phyloP scores from a whole-genome alignment of 2,113 vertebrate species.

The Lepus europaeus region DNA sequence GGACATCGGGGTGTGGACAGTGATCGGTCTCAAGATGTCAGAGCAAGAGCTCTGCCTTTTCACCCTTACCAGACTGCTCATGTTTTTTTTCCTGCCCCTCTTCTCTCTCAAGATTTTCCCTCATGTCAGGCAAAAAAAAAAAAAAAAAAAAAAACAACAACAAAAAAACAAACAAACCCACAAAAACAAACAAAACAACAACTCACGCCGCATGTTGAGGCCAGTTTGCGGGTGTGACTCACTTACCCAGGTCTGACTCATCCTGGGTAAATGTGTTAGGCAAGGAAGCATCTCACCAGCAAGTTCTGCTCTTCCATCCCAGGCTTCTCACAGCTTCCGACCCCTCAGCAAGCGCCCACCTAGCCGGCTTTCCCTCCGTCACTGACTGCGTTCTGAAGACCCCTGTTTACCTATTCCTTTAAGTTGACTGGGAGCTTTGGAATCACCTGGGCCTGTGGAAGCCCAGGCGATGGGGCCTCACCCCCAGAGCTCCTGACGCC shows the following conservation, averaged over 20 bases:
- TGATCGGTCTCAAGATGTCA: too few species aligned
- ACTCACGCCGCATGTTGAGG: neutral
- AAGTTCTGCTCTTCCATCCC: neutral
- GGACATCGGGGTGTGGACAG: too few species aligned
- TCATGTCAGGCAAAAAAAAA: neutral
- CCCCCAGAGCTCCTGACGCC: neutral
- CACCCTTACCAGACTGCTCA: neutral
- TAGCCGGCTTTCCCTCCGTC: neutral
- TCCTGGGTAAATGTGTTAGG: neutral
- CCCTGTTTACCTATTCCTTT: neutral
- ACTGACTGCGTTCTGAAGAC: neutral
- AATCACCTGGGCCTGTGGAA: neutral
- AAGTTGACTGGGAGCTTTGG: neutral
- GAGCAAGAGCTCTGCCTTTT: neutral
- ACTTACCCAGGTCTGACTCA: neutral
- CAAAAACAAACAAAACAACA: too few species aligned
- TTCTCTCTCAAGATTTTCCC: neutral
- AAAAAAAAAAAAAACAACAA: too few species aligned
- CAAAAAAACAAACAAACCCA: too few species aligned
- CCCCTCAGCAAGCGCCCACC: neutral
- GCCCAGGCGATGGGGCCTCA: neutral
- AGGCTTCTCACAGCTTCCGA: neutral
- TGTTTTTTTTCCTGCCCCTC: constrained; percentile 1
- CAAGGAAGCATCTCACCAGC: neutral
- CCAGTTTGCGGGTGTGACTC: constrained; percentile 2